Evolutionary conservation across 2,888 invertebrate genomes (phyloP).

Genomic region (Odiellus spinosus): DNA sequence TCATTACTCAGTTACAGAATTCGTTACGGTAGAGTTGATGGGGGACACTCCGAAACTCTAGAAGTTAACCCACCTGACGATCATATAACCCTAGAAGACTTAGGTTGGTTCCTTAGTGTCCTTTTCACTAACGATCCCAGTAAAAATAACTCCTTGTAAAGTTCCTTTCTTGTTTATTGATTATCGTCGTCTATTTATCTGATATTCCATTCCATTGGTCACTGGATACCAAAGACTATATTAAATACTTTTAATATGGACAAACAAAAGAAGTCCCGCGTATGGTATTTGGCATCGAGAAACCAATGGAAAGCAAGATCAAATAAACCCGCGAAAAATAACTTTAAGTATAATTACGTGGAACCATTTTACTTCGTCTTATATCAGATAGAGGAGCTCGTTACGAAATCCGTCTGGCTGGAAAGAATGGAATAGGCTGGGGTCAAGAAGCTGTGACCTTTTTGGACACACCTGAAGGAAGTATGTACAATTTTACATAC

Average conservation of each 20-base stretch:
- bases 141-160: too few relatives aligned
- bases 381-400: slow-evolving; percentile 65
- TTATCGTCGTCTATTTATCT: too few relatives aligned
- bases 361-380: background rate
- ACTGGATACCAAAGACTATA: too few relatives aligned
- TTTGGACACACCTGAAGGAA: slow-evolving; percentile 84
- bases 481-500: slow-evolving; percentile 5
- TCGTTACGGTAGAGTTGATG: slow-evolving; percentile 54
- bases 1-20: slow-evolving; percentile 71
- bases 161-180: too few relatives aligned
- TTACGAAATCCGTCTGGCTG: slow-evolving; percentile 93
- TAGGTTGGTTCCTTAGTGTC: background rate
- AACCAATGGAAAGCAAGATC: too few relatives aligned
- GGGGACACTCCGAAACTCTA: slow-evolving; percentile 15
- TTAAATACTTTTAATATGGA: too few relatives aligned
- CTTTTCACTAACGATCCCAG: too few relatives aligned
- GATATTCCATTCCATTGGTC: too few relatives aligned
- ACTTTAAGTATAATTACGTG: too few relatives aligned
- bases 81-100: background rate
- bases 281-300: too few relatives aligned
- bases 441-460: slow-evolving; percentile 86
- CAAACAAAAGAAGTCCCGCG: too few relatives aligned
- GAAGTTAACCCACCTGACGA: slow-evolving; percentile 18
- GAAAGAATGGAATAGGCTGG: slow-evolving; percentile 82
- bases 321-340: too few relatives aligned